phyloP scores from a whole-genome alignment of 23 tunicate species.

The Clavelina lepadiformis region DNA sequence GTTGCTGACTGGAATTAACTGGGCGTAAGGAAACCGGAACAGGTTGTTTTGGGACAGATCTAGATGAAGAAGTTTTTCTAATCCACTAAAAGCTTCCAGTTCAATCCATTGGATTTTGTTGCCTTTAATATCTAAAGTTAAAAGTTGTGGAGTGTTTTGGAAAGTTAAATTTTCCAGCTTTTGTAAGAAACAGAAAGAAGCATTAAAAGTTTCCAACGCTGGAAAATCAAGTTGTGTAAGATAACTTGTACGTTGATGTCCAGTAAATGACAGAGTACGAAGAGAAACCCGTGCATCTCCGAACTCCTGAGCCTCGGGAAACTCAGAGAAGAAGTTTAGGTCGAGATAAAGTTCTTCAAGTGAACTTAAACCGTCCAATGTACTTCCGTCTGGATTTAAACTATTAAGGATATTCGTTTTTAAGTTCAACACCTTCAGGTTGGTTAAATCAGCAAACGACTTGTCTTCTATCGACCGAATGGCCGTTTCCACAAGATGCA shows the following conservation, averaged over 20 bases:
- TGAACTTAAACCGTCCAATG: background rate
- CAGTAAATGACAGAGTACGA: background rate
- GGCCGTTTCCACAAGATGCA: background rate
- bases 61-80: background rate
- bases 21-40: background rate
- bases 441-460: background rate
- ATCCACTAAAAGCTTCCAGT: background rate
- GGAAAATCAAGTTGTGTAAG: slow-evolving; percentile 11
- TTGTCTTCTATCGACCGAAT: background rate
- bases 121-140: background rate
- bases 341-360: slow-evolving; percentile 6
- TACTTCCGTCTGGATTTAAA: background rate
- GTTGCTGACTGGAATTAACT: background rate
- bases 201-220: background rate
- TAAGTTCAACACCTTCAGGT: background rate
- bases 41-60: background rate
- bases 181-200: background rate
- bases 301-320: slow-evolving; percentile 2
- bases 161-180: background rate
- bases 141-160: background rate
- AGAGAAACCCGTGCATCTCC: background rate
- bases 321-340: background rate
- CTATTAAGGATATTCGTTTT: background rate
- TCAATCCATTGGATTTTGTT: background rate
- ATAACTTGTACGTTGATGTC: background rate